Percentiles rank a stretch among this genome's conserved stretches.
Evolutionary conservation across 2,888 invertebrate species (phyloP).

Genomic region (Salticus scenicus): DNA sequence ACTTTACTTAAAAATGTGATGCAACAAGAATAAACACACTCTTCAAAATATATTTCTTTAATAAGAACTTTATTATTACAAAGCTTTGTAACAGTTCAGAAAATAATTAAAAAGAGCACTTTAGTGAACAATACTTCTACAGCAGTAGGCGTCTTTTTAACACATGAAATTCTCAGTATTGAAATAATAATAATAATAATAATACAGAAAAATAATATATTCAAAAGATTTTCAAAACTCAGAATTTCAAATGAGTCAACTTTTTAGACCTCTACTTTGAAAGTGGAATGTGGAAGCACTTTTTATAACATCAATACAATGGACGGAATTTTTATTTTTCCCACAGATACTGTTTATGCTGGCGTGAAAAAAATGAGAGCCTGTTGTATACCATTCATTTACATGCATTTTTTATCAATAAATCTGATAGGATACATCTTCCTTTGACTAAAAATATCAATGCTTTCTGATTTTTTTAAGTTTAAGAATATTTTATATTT

Average conservation of each 20-base stretch:
- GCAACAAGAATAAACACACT: too few relatives aligned
- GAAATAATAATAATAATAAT: too few relatives aligned
- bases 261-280: constrained; percentile 44
- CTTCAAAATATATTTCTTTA: neutral
- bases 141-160: too few relatives aligned
- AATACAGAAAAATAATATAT: too few relatives aligned
- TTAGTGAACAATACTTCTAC: neutral
- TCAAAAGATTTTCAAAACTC: neutral
- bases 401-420: too few relatives aligned
- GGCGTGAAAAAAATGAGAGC: neutral
- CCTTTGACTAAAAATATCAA: too few relatives aligned
- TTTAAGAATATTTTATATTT: neutral
- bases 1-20: too few relatives aligned
- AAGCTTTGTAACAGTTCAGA: neutral
- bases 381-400: neutral
- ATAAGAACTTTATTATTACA: neutral
- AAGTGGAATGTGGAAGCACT: constrained; percentile 64
- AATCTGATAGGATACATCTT: too few relatives aligned
- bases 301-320: neutral
- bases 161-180: neutral
- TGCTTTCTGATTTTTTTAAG: neutral
- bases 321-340: constrained; percentile 41
- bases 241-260: neutral
- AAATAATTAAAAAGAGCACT: neutral
- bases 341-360: neutral